Evolutionary conservation across 1,140 invertebrate species (phyloP).

Genomic region (Sinonovacula constricta): DNA sequence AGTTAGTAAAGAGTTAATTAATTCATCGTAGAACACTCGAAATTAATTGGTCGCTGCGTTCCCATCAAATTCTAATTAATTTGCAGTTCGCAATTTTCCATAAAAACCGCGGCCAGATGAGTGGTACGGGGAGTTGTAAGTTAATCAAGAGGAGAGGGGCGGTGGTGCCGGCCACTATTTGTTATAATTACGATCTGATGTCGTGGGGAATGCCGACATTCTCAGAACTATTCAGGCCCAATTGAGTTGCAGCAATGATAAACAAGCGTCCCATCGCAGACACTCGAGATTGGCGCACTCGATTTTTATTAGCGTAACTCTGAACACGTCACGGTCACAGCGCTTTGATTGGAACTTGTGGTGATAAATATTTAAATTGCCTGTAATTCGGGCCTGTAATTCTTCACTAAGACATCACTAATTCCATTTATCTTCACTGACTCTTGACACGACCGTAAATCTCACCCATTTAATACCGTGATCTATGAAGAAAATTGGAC

Average conservation of each 20-base stretch:
- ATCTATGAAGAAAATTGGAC: not conserved
- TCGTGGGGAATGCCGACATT: not conserved
- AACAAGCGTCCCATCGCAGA: not conserved
- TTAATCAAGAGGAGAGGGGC: not conserved
- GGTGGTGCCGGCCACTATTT: not conserved
- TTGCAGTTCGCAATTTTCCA: not conserved
- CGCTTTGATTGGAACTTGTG: not conserved
- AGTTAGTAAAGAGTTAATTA: not conserved
- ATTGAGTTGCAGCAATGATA: not conserved
- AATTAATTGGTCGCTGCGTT: not conserved
- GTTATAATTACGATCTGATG: not conserved
- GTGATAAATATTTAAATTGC: not conserved
- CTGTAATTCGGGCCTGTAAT: not conserved
- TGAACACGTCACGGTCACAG: not conserved
- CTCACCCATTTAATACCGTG: not conserved
- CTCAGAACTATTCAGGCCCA: not conserved
- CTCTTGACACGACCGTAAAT: not conserved
- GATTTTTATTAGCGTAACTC: not conserved
- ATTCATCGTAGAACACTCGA: not conserved
- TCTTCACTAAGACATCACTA: not conserved
- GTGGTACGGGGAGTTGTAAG: not conserved
- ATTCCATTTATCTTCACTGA: not conserved
- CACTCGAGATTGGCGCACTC: too few species aligned
- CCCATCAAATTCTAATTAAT: not conserved
- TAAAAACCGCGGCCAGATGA: not conserved